Percentiles rank a stretch among this genome's conserved stretches.
Conservation (phyloP, 2,797 vertebrate genomes). For the Phoxinus dragarum region DNA sequence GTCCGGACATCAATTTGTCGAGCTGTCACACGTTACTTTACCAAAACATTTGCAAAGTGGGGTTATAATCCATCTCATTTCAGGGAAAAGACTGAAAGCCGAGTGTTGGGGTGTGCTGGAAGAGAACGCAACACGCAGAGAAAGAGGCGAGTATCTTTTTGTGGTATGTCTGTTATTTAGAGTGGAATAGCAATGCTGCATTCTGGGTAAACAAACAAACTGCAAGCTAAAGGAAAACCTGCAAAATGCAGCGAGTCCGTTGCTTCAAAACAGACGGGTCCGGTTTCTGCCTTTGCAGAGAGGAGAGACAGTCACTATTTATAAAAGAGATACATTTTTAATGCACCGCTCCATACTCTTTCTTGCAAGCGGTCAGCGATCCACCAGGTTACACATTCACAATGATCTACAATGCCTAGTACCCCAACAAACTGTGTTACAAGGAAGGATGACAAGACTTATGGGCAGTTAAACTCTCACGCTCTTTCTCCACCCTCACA, state of each 20-base stretch:
- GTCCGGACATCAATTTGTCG: constrained; percentile 28
- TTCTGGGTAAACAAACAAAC: constrained; percentile 34
- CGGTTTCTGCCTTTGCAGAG: constrained; percentile 15
- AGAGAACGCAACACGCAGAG: constrained; percentile 51
- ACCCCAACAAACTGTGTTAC: constrained; percentile 45
- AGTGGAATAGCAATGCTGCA: constrained; percentile 45
- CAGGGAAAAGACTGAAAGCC: constrained; percentile 51
- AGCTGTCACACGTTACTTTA: constrained; percentile 26
- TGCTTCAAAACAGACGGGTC: constrained; percentile 2
- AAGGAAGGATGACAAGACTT: constrained; percentile 19
- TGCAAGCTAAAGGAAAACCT: constrained; percentile 38
- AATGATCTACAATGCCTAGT: constrained; percentile 45
- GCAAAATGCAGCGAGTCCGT: constrained; percentile 24
- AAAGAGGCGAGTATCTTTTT: constrained; percentile 42
- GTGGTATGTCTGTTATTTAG: constrained; percentile 26
- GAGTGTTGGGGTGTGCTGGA: constrained; percentile 52
- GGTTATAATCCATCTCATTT: constrained; percentile 34
- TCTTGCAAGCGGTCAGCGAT: constrained; percentile 11
- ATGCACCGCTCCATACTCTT: constrained; percentile 28
- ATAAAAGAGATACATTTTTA: constrained; percentile 1
- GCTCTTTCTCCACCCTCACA: constrained; percentile 22
- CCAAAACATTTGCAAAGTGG: constrained; percentile 52
- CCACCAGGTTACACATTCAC: constrained; percentile 37
- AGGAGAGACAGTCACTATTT: constrained; percentile 17
- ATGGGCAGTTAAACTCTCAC: constrained; percentile 51